These are phyloP conservation scores for Lasius fuliginosus DNA, from an alignment of 2,888 invertebrate species.

Conservation along the genomic window DNA sequence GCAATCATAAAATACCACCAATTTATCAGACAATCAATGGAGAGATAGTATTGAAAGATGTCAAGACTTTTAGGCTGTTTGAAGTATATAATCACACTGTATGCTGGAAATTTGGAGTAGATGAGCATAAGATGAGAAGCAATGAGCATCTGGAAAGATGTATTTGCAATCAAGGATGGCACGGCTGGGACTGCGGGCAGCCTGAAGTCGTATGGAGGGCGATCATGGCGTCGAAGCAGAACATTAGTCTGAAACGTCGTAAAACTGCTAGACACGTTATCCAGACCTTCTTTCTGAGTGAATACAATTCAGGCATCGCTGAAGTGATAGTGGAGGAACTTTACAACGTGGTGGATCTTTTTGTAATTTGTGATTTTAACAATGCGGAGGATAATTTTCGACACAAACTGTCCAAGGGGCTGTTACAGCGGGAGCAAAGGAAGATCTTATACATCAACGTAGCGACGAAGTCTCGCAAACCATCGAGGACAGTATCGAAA, in stretches of 20 bases:
- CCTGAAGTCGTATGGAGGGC: conserved; percentile 91
- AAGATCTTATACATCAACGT: conserved; percentile 88
- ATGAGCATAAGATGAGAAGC: conserved; percentile 78
- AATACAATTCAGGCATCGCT: conserved; percentile 87
- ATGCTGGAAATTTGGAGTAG: conserved; percentile 82
- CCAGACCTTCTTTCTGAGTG: conserved; percentile 87
- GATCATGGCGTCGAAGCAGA: conserved; percentile 88
- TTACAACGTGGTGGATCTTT: conserved; percentile 89
- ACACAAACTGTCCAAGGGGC: conserved; percentile 86
- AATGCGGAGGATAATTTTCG: conserved; percentile 85
- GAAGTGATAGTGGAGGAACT: conserved; percentile 89
- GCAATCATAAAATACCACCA: conserved; percentile 68
- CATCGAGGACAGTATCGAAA: conserved; percentile 78
- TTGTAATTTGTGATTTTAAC: conserved; percentile 88
- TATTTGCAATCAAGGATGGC: conserved; percentile 89
- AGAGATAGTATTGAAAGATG: conserved; percentile 79
- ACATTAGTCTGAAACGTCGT: conserved; percentile 86
- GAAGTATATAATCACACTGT: conserved; percentile 79
- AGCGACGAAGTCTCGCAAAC: conserved; percentile 76
- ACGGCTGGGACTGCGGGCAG: conserved; percentile 90
- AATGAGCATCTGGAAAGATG: conserved; percentile 84
- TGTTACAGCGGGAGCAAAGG: conserved; percentile 86
- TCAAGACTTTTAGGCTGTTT: conserved; percentile 80
- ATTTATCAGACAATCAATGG: conserved; percentile 78
- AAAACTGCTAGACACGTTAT: conserved; percentile 87